phyloP scores from a whole-genome alignment of 2,888 invertebrate species.

The Poecilobothrus nobilitatus region DNA sequence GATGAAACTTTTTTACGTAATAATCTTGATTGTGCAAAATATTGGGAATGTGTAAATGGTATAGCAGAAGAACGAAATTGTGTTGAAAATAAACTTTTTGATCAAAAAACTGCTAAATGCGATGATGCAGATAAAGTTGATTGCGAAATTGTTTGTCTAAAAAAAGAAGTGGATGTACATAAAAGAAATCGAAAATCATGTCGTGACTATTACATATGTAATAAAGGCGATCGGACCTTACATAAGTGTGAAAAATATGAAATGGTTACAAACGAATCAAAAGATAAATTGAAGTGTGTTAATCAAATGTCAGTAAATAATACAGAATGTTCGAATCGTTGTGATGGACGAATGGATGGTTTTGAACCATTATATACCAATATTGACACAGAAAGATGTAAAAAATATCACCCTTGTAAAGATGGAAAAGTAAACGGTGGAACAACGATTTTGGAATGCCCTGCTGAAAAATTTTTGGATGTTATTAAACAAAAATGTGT shows the following conservation, averaged over 20 bases:
- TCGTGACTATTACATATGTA: background rate
- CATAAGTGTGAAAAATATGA: background rate
- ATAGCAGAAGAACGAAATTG: background rate
- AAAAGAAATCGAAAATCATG: background rate
- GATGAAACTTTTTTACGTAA: background rate
- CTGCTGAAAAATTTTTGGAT: background rate
- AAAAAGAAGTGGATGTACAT: background rate
- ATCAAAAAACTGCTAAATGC: background rate
- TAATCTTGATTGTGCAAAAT: background rate
- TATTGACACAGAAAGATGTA: background rate
- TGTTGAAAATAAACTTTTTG: background rate
- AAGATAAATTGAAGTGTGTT: background rate
- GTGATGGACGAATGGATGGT: background rate
- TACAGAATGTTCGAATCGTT: background rate
- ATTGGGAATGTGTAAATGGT: background rate
- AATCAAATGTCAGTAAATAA: background rate
- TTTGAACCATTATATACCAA: background rate
- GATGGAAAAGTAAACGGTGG: background rate
- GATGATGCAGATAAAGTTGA: background rate
- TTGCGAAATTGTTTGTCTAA: background rate
- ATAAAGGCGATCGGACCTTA: background rate
- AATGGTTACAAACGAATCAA: background rate
- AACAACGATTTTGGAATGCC: background rate
- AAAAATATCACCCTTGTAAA: background rate
- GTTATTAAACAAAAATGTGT: background rate